A percentile compares a stretch with the other conserved stretches of the same genome.
phyloP scores from a whole-genome alignment of 2,888 invertebrate genomes.

The Lepeophtheirus nordmannii region DNA sequence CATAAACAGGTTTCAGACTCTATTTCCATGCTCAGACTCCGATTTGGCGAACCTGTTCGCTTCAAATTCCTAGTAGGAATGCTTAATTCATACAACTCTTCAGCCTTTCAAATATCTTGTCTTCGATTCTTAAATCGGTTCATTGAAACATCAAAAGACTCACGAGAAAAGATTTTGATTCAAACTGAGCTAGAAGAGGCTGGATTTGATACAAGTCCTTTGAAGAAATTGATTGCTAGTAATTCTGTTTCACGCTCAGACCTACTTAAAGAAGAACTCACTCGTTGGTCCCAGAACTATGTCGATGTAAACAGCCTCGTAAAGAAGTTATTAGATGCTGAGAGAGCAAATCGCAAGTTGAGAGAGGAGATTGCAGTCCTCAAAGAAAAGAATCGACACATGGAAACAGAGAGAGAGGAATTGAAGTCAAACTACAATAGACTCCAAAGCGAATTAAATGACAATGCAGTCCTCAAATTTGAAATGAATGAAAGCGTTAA shows the following conservation, averaged over 20 bases:
- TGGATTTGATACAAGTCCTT: conserved; percentile 47
- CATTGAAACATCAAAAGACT: conserved; percentile 54
- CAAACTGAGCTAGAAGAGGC: conserved; percentile 71
- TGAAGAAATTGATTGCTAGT: conserved; percentile 34
- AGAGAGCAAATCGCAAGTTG: conserved; percentile 25
- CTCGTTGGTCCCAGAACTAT: conserved; percentile 57
- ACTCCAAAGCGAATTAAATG: not conserved
- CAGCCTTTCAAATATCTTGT: conserved; percentile 46
- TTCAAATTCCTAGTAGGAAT: conserved; percentile 79
- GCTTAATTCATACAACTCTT: conserved; percentile 43
- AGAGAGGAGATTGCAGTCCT: conserved; percentile 27
- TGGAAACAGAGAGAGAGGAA: conserved; percentile 9
- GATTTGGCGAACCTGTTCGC: conserved; percentile 79
- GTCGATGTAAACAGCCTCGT: conserved; percentile 58
- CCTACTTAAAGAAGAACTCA: conserved; percentile 47
- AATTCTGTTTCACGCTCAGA: conserved; percentile 2
- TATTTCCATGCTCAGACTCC: conserved; percentile 64
- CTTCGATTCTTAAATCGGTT: conserved; percentile 69
- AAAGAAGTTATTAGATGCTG: conserved; percentile 25
- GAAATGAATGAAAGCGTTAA: not conserved
- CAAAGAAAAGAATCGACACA: conserved; percentile 23
- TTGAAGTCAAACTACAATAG: not conserved
- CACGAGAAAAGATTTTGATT: conserved; percentile 62
- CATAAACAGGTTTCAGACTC: conserved; percentile 78
- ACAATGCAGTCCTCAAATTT: conserved; percentile 1